Conservation (phyloP, 2,797 vertebrate genomes). For the Adelosebastes latens region DNA sequence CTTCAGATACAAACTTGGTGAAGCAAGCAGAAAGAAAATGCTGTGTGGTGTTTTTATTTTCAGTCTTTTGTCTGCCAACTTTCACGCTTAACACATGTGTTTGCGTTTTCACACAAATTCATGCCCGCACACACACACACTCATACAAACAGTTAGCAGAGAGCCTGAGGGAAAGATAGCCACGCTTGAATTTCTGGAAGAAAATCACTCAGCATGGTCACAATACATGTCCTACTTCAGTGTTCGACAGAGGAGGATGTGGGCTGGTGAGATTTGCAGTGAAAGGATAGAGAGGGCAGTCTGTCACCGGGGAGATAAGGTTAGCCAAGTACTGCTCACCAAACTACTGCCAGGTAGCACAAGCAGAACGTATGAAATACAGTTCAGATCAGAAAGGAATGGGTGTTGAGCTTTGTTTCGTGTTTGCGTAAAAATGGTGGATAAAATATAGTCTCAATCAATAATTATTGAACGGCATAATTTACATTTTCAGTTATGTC, state of each 20-base stretch:
- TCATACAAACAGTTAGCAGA: constrained; percentile 1
- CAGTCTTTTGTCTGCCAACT: constrained; percentile 31
- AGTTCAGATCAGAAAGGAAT: not conserved
- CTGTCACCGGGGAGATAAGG: constrained; percentile 60
- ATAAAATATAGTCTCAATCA: not conserved
- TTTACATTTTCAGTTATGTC: not conserved
- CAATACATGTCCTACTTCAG: constrained; percentile 55
- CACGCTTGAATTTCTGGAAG: constrained; percentile 49
- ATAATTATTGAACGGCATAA: not conserved
- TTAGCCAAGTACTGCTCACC: constrained; percentile 10
- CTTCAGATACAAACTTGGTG: not conserved
- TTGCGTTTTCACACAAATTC: constrained; percentile 3
- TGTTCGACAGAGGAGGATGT: constrained; percentile 21
- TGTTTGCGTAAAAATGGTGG: not conserved
- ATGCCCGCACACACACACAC: not conserved
- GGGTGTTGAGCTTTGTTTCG: not conserved
- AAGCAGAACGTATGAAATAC: not conserved
- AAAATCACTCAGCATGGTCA: constrained; percentile 47
- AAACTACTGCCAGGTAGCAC: constrained; percentile 24
- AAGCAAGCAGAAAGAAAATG: constrained; percentile 16
- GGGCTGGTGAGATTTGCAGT: constrained; percentile 47
- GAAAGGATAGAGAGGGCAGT: constrained; percentile 25
- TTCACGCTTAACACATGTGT: constrained; percentile 1
- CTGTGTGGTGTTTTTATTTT: constrained; percentile 14
- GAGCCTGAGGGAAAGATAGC: constrained; percentile 37